phyloP scores from a whole-genome alignment of 2,888 invertebrate species.

The Melipona beecheii region DNA sequence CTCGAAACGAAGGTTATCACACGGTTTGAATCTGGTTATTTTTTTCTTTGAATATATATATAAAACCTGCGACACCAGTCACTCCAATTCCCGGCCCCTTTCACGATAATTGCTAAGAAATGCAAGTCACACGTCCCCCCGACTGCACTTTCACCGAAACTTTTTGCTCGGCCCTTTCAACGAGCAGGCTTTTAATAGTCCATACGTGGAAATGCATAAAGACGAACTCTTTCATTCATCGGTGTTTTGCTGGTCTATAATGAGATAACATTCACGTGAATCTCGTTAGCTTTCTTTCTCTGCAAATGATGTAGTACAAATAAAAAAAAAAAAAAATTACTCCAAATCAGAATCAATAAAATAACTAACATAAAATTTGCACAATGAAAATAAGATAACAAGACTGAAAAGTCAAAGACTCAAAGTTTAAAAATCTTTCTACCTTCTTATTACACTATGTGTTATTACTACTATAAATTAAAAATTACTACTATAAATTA shows the following conservation, averaged over 20 bases:
- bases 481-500: too few species aligned
- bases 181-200: not conserved
- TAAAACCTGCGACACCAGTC: not conserved
- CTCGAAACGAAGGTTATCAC: constrained; percentile 11
- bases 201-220: not conserved
- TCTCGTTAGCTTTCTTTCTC: not conserved
- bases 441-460: too few species aligned
- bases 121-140: constrained; percentile 42
- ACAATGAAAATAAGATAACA: too few species aligned
- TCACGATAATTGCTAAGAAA: constrained; percentile 39
- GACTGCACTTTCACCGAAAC: constrained; percentile 48
- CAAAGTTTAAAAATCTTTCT: too few species aligned
- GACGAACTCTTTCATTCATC: not conserved
- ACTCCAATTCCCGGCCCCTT: constrained; percentile 17
- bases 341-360: too few species aligned
- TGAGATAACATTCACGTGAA: not conserved
- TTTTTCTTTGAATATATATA: not conserved
- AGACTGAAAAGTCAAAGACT: too few species aligned
- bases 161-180: constrained; percentile 2
- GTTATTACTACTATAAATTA: too few species aligned
- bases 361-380: too few species aligned
- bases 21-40: not conserved
- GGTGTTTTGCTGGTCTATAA: not conserved
- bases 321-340: not conserved
- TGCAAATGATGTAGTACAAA: not conserved